A percentile compares a stretch with the other conserved stretches of the same genome.
phyloP scores from a whole-genome alignment of 2,888 invertebrate species.

The Alcis repandata region DNA sequence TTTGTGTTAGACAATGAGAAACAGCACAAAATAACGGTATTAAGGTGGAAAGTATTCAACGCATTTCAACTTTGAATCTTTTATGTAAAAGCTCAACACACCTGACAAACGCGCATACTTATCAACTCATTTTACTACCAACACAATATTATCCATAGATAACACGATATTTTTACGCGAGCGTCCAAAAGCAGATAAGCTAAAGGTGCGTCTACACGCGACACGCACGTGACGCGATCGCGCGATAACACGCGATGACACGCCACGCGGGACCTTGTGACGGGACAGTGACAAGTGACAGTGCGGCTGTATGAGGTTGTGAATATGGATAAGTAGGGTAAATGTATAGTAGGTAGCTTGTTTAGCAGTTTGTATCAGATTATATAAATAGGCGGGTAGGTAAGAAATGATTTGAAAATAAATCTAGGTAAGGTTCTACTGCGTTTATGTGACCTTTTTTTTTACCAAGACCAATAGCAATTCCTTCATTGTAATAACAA shows the following conservation, averaged over 20 bases:
- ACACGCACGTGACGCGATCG: slow-evolving; percentile 28
- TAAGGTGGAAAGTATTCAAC: too few relatives aligned
- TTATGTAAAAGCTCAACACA: neutral
- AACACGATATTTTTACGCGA: slow-evolving; percentile 46
- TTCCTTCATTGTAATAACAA: too few relatives aligned
- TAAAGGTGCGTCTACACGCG: slow-evolving; percentile 40
- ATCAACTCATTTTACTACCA: slow-evolving; percentile 3
- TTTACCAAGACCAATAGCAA: too few relatives aligned
- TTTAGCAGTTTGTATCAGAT: too few relatives aligned
- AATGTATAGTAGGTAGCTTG: too few relatives aligned
- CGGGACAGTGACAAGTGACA: slow-evolving; percentile 34
- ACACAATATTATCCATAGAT: slow-evolving; percentile 13
- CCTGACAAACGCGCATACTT: neutral
- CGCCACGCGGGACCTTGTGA: slow-evolving; percentile 44
- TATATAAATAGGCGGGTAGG: too few relatives aligned
- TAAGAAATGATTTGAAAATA: too few relatives aligned
- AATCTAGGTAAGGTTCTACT: too few relatives aligned
- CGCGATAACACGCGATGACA: slow-evolving; percentile 57
- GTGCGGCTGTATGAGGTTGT: slow-evolving; percentile 4
- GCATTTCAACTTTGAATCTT: neutral
- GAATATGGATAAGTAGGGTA: neutral
- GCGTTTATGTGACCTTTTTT: too few relatives aligned
- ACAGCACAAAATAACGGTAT: too few relatives aligned
- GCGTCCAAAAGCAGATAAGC: slow-evolving; percentile 29
- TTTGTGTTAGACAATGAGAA: too few relatives aligned